Evolutionary conservation across 1,140 invertebrate species (phyloP).

Genomic region (Drosophila leontia): DNA sequence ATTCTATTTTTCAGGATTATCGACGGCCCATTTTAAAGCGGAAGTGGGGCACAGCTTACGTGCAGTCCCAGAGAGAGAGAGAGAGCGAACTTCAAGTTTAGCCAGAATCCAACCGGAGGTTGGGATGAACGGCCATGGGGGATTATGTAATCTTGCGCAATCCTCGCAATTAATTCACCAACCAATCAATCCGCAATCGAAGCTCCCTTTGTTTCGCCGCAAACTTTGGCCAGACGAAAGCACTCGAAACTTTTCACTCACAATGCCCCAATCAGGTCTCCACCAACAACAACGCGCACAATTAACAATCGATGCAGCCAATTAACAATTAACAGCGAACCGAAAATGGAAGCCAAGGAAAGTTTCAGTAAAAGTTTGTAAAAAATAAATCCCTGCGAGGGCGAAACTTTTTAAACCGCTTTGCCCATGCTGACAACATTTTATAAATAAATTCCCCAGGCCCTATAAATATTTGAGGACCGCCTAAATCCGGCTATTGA

Average conservation of each 20-base stretch:
- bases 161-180: slow-evolving; percentile 54
- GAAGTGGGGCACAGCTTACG: slow-evolving; percentile 42
- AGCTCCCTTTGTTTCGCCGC: slow-evolving; percentile 57
- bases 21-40: slow-evolving; percentile 48
- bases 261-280: slow-evolving; percentile 49
- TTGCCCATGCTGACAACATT: slow-evolving; percentile 30
- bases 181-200: slow-evolving; percentile 47
- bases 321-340: slow-evolving; percentile 73
- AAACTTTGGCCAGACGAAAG: slow-evolving; percentile 76
- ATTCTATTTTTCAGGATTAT: slow-evolving; percentile 49
- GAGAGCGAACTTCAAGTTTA: slow-evolving; percentile 14
- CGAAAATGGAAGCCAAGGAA: slow-evolving; percentile 33
- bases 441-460: slow-evolving; percentile 36
- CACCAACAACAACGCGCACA: slow-evolving; percentile 47
- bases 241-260: slow-evolving; percentile 66
- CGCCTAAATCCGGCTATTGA: slow-evolving; percentile 26
- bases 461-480: slow-evolving; percentile 26
- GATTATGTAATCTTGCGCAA: slow-evolving; percentile 49
- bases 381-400: slow-evolving; percentile 30
- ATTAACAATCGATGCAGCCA: slow-evolving; percentile 80
- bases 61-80: not conserved
- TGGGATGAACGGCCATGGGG: slow-evolving; percentile 25
- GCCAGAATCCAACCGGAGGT: not conserved
- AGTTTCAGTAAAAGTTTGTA: slow-evolving; percentile 38
- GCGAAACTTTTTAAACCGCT: slow-evolving; percentile 35